Conservation (phyloP, 2,797 vertebrate genomes). For the Premnoplex brunnescens region DNA sequence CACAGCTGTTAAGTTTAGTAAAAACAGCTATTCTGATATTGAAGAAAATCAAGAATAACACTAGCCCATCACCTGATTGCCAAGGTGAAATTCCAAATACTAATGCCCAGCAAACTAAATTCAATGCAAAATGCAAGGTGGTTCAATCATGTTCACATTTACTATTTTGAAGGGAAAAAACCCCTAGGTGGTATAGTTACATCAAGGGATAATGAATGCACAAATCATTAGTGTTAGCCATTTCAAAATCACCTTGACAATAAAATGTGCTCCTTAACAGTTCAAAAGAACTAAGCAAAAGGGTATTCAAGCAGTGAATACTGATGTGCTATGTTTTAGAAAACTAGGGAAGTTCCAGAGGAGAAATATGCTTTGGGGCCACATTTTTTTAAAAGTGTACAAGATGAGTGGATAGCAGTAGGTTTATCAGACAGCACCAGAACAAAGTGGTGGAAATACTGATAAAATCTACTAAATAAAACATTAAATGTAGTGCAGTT, state of each 20-base stretch:
- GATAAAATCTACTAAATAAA: not conserved
- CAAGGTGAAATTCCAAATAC: not conserved
- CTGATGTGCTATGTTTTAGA: not conserved
- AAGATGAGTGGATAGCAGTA: not conserved
- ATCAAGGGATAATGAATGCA: not conserved
- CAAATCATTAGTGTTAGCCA: not conserved
- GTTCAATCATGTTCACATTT: not conserved
- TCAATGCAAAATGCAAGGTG: not conserved
- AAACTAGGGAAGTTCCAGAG: not conserved
- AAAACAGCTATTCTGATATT: not conserved
- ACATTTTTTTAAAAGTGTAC: not conserved
- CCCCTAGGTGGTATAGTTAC: accelerated
- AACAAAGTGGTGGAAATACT: not conserved
- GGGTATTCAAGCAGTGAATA: not conserved
- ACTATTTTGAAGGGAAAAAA: not conserved
- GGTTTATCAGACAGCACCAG: not conserved
- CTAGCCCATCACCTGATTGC: not conserved
- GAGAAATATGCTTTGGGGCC: not conserved
- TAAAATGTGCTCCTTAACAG: not conserved
- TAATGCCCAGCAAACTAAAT: not conserved
- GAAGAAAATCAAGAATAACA: not conserved
- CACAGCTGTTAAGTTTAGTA: not conserved
- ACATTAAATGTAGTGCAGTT: not conserved
- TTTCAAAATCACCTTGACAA: not conserved
- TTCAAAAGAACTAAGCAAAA: not conserved